Evolutionary conservation across 1,140 invertebrate species (phyloP), one percentile per base, ranked within the genome.

Genomic region (Anoplolepis gracilipes): DNA sequence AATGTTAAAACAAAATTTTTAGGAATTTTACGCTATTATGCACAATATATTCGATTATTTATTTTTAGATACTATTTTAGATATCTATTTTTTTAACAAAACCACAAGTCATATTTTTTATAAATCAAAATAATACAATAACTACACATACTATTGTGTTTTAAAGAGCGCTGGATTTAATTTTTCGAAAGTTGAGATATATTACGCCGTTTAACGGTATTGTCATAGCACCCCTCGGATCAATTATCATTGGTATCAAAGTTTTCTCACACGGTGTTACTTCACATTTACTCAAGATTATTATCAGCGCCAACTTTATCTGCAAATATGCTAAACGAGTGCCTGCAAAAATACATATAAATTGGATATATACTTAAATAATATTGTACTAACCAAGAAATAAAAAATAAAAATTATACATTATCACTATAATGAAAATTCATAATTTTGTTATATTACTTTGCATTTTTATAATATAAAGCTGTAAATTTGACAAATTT

Each of bases 301-400:
- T 72, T 0, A 91, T 70, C 0, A 93, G 22, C 8, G 90, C 91
- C 1, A 92, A 42, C 81, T 94, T 94, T 0, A 70, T 42, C 86
- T 92, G 91, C 2, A 94, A 72, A 42, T 89, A 85, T 64, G 92
- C 93, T 36, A 93, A 88, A 25, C 92, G 88, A 49, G 78, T 72
- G 25, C 91, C 91, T 91, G 19, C 11, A 13, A 69, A 72, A 33
- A 4, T 49, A 49, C 46, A 49, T 46, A 46, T 46, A 46, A 49
- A 49, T 3, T 49, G 19, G 16, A 49, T 53, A 4, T 25, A 22
- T n/a, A 42, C 77, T 7, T 30, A 5, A 2, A 36, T 57, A 10
- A 59, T 67, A 78, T 49, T 78, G 25, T 46, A 0, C 19, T 13
- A 65, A 22, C 0, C 1, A 78, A 49, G 1, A 65, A 42, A 10